Conservation (phyloP, 2,797 vertebrate genomes). For the Linurgus olivaceus region DNA sequence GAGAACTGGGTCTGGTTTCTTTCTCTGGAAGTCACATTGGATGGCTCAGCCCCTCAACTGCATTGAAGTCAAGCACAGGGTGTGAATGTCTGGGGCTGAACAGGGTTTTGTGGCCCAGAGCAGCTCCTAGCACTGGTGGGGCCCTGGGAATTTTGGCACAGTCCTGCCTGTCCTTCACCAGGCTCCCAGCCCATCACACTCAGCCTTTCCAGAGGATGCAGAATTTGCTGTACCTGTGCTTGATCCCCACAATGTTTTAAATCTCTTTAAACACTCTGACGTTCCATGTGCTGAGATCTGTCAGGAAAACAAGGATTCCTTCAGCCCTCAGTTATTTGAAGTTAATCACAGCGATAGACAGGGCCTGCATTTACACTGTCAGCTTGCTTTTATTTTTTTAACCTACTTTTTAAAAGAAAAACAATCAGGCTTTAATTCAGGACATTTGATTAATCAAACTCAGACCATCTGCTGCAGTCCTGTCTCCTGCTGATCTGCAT, state of each 20-base stretch:
- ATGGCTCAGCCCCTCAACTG: not conserved
- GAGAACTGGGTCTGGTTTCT: not conserved
- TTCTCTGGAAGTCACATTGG: not conserved
- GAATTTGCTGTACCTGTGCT: not conserved
- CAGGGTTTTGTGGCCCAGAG: not conserved
- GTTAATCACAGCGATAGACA: not conserved
- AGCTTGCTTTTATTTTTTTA: conserved; percentile 40
- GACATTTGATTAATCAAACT: conserved; percentile 66
- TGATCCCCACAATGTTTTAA: not conserved
- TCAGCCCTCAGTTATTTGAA: not conserved
- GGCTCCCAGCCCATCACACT: not conserved
- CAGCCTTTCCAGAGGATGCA: not conserved
- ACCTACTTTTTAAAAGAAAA: not conserved
- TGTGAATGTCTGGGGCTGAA: not conserved
- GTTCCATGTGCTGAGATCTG: not conserved
- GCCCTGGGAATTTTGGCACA: not conserved
- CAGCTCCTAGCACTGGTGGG: not conserved
- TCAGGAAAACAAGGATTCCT: not conserved
- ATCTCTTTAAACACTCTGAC: not conserved
- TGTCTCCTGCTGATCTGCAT: conserved; percentile 55
- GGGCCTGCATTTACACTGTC: not conserved
- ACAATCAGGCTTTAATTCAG: conserved; percentile 52
- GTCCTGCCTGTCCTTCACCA: not conserved
- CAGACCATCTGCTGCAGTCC: conserved; percentile 64
- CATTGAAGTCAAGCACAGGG: not conserved